Base-by-base conservation (phyloP, 2,797 vertebrate species). In the Amazona ochrocephala region DNA sequence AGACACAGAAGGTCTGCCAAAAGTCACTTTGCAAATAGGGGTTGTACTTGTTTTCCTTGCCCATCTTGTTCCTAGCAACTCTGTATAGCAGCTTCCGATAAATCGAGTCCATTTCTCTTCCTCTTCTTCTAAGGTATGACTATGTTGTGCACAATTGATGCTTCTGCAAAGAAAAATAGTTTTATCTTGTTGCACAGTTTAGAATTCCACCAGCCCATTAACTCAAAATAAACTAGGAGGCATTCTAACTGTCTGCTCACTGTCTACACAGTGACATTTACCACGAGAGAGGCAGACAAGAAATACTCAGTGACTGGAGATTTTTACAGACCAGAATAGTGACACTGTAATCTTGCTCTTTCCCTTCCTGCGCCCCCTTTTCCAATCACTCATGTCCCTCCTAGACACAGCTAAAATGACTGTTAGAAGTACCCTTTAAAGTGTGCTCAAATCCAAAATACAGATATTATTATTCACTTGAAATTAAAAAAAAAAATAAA, bases 171-270 rank as follows among this genome's bases (percentile, higher is more conserved):
- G 64, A 91, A 84, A 82, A 83, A 85, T 13, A 87, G 50, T n/a
- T 89, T 93, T 77, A 87, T 94, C 73, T 58, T 13, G 12, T 75
- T 93, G 80, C 17, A 20, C 62, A 62, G 80, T 94, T 90, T 96
- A 7, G 7, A 87, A 44, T 94, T 94, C 84, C 70, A 89, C 24
- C 70, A 93, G 74, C 26, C 41, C 50, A 88, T 86, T 87, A 92
- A 81, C 74, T 90, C 56, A 96, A 95, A 96, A 95, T 87, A 90
- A 97, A 96, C 94, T 91, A 68, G 39, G 56, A 58, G 90, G 68
- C 62, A 91, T 95, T 88, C 20, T 50, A 90, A 61, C 77, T 88
- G 91, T 88, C 95, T 93, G 80, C 84, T 89, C 87, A 68, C 68
- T 82, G 85, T 94, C 95, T 94, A 91, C 37, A 86, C 66, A 81